Evolutionary conservation across 2,888 invertebrate genomes (phyloP), one percentile per base, ranked within the genome.

Genomic region (Chrysopilus asiliformis): DNA sequence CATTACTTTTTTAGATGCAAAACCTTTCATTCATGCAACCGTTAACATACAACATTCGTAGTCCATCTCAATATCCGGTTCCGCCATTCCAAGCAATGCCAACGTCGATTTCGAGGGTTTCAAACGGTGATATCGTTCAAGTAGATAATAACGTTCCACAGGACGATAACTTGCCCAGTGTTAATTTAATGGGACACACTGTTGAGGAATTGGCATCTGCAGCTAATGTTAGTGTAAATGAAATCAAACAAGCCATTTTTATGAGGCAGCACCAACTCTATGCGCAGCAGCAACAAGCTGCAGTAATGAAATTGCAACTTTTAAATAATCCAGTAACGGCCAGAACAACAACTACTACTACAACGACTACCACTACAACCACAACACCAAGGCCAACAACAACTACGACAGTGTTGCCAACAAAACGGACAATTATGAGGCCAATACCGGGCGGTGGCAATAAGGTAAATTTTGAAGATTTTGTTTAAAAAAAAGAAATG

Each of bases 161-260:
- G 12, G 7, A 7, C 22, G 15, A 24, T 30, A 38, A 38, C 28
- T 8, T 42, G 16, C 48, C 47, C 0, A 36, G 39, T 20, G 40
- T 47, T 10, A 43, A 49, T 39, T 35, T 55, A 15, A 65, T 65
- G 64, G 64, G 64, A 28, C 63, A 66, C n/a, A 68, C 71, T 2
- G 53, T 61, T 0, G 59, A 71, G 41, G 66, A 68, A 31, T 56
- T 72, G 24, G 70, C 80, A 0, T 72, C 76, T 39, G 79, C 79
- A 4, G 80, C 81, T 12, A 86, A 86, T 52, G 75, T 84, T 15
- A 80, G 80, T 1, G 76, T 80, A 53, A 81, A 81, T 40, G 78
- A 80, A 6, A 71, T 85, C 3, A 79, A 83, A 50, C 74, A 80
- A 8, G 83, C 83, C 1, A 76, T 85, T 35, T 66, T 75, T 4